Evolutionary conservation across 2,888 invertebrate species (phyloP).

Genomic region (Chalcis sispes): DNA sequence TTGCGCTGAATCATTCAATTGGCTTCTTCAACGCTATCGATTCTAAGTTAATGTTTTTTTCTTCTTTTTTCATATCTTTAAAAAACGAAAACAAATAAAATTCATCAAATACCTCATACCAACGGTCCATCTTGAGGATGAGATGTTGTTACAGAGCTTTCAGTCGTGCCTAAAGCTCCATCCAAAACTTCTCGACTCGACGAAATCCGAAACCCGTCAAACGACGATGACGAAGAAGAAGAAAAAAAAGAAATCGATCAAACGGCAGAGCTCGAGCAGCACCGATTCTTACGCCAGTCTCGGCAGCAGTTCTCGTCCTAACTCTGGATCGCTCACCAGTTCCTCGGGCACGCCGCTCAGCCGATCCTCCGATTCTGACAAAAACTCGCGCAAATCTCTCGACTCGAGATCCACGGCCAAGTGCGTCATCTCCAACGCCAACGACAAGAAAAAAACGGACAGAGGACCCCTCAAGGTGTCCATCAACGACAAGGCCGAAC

Average conservation of each 20-base stretch:
- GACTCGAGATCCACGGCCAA: conserved; percentile 54
- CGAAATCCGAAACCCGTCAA: conserved; percentile 24
- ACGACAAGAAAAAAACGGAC: conserved; percentile 68
- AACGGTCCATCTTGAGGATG: conserved; percentile 50
- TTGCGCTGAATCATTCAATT: neutral
- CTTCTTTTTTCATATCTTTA: conserved; percentile 27
- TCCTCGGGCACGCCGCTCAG: conserved; percentile 66
- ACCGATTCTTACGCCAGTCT: conserved; percentile 67
- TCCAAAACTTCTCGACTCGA: conserved; percentile 53
- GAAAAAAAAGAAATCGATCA: conserved; percentile 30
- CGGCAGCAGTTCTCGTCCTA: conserved; percentile 65
- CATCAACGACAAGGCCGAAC: conserved; percentile 76
- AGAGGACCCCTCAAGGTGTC: conserved; percentile 74
- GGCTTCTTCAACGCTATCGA: neutral
- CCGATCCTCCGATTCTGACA: conserved; percentile 66
- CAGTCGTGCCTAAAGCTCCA: conserved; percentile 60
- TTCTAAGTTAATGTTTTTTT: conserved; percentile 24
- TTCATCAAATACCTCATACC: conserved; percentile 2
- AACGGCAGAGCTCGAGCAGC: conserved; percentile 62
- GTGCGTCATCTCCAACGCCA: conserved; percentile 60
- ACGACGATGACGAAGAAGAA: conserved; percentile 58
- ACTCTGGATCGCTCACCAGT: conserved; percentile 69
- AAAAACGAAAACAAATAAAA: conserved; percentile 4
- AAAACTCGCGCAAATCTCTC: conserved; percentile 45
- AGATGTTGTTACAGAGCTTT: conserved; percentile 63